Evolutionary conservation across 2,113 vertebrate species (phyloP), one percentile per base, ranked within the genome.

Genomic region (Neoarius graeffei): DNA sequence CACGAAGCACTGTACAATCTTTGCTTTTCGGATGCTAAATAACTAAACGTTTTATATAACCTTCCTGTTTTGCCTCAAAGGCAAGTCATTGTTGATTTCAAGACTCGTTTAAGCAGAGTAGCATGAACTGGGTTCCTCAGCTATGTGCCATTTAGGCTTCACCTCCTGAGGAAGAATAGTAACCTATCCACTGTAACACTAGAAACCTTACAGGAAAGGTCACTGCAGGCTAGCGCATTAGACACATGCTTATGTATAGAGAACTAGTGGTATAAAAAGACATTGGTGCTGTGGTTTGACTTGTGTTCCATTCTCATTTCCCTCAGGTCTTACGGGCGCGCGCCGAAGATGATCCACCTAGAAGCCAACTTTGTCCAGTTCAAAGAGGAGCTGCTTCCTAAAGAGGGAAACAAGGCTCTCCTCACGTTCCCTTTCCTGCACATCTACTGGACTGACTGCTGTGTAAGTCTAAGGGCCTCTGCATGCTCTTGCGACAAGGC

Each of bases 341-440:
- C 98, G 88, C 98, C 98, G 0, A 99, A 99, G 95, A 99, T 99
- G 98, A 99, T 99, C 93, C 97, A 99, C 91, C 95, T 99, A n/a
- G 98, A 99, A 92, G 99, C 98, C 82, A 99, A 98, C 93, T 99
- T 99, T 89, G 97, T 99, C 88, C 98, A 98, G 89, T 99, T 99
- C 93, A 99, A 99, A 94, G 98, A 99, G 93, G 98, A 99, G 67
- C 95, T 99, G 23, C 95, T 99, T 86, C 98, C 98, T 50, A 99
- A 97, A 93, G 98, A 99, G 62, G 98, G 98, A 35, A 99, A 98
- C 95, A 98, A 97, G 90, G 98, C 98, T 2, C 96, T 99, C 69
- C 95, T 99, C 85, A 99, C 98, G 15, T 99, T 99, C 93, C 98
- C 98, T 19, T 99, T 99, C 90, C 97, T 99, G 60, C 98, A 99